Evolutionary conservation across 1,140 invertebrate genomes (phyloP), one percentile per base, ranked within the genome.

Genomic region (Agraylea sexmaculata): DNA sequence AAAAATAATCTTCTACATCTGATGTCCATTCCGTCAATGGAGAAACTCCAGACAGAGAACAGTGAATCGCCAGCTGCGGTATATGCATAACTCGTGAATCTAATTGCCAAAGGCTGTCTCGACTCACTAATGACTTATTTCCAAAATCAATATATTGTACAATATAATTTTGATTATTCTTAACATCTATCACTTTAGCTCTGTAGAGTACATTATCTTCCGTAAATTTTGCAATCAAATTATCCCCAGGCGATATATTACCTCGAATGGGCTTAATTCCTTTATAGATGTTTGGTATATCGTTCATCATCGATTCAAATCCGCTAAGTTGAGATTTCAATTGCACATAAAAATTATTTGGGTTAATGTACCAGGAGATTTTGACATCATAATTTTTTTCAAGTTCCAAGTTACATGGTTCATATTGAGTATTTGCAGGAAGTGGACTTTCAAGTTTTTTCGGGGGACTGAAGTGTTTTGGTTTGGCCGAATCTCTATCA

Each of bases 71-170:
- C 64, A 83, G 75, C 34, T 70, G 75, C 0, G 82, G 80, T 7
- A 84, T 45, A n/a, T 65, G 58, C 51, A 78, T 68, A 18, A 80
- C 73, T 43, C 75, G 67, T 18, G 63, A 66, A 37, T 82, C 75
- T 16, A 85, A 60, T 12, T 71, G 67, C 67, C 73, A 85, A 1
- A 86, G 68, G 50, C 80, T 71, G 36, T 57, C 62, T 0, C 57
- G 55, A 21, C 70, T 59, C 0, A 82, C 73, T 0, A 70, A 55
- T 18, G 70, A 70, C 18, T 63, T 64, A 53, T 87, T 87, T 20
- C 82, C 82, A 51, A 77, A 83, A 60, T 86, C 83, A 1, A 86
- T 64, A 43, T 77, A 84, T 19, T 71, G 69, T 0, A 85, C 74
- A 21, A 71, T 66, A 50, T 73, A 74, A 42, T 71, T 69, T 6